Evolutionary conservation across 2,888 invertebrate genomes (phyloP).

Genomic region (Heterodera filipjevi): DNA sequence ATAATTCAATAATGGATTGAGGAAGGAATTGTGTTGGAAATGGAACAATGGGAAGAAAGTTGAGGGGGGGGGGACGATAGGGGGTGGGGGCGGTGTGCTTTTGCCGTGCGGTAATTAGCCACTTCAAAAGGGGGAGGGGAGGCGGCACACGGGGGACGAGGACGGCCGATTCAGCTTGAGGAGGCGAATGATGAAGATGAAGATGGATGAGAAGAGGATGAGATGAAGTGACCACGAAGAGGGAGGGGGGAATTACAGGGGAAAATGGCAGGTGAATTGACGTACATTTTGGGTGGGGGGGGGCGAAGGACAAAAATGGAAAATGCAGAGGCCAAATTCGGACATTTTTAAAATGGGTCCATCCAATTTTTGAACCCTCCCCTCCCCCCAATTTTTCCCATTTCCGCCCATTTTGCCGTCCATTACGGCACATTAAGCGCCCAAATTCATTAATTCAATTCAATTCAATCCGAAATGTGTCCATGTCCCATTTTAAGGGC

Average conservation of each 20-base stretch:
- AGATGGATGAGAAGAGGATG: not conserved
- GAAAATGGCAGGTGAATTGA: not conserved
- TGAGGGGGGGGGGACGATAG: not conserved
- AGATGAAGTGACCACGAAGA: not conserved
- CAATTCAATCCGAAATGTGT: not conserved
- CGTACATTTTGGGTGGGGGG: not conserved
- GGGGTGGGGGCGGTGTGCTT: not conserved
- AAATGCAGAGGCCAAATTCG: not conserved
- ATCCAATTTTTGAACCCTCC: not conserved
- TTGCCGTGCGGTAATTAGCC: constrained; percentile 5
- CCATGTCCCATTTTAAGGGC: not conserved
- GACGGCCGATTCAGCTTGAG: not conserved
- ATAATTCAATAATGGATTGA: not conserved
- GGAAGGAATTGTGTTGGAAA: not conserved
- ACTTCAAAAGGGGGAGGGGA: not conserved
- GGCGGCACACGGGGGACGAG: not conserved
- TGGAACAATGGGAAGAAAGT: not conserved
- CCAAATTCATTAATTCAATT: constrained; percentile 1
- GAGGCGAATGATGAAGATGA: not conserved
- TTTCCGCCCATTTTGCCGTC: not conserved
- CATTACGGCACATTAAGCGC: not conserved
- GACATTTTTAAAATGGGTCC: not conserved
- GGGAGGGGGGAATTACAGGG: not conserved
- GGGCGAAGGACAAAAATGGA: not conserved
- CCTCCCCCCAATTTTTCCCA: not conserved